Evolutionary conservation across 2,113 vertebrate genomes (phyloP).

Genomic region (Pantherophis guttatus): DNA sequence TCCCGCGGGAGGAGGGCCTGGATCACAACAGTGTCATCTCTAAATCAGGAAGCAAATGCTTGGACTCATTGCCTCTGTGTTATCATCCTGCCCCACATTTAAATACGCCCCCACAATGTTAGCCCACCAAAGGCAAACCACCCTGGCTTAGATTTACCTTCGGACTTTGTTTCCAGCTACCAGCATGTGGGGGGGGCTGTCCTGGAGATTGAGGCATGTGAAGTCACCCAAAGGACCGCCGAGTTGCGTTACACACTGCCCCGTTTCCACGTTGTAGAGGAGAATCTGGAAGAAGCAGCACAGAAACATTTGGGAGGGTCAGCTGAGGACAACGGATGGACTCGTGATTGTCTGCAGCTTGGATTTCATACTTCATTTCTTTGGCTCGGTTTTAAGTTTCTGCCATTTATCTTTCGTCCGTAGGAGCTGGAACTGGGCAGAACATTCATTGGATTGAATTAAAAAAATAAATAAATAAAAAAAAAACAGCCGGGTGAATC

Average conservation of each 20-base stretch:
- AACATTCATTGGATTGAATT: background rate
- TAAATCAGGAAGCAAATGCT: too few relatives aligned
- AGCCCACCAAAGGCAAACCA: too few relatives aligned
- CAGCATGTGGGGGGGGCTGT: conserved; percentile 81
- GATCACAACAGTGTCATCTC: too few relatives aligned
- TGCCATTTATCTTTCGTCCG: background rate
- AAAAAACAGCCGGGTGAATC: background rate
- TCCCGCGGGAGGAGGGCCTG: too few relatives aligned
- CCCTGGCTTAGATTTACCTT: conserved; percentile 71
- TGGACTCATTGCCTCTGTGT: too few relatives aligned
- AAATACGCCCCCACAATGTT: too few relatives aligned
- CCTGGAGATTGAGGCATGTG: conserved; percentile 84
- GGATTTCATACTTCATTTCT: background rate
- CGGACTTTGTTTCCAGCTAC: conserved; percentile 93
- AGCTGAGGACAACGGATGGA: background rate
- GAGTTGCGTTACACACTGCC: conserved; percentile 75
- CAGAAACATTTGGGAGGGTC: background rate
- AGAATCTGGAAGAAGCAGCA: conserved; percentile 78
- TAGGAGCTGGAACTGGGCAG: background rate
- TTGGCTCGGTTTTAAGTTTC: background rate
- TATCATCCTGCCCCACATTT: too few relatives aligned
- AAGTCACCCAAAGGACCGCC: conserved; percentile 87
- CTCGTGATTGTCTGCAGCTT: background rate
- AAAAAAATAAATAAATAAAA: background rate
- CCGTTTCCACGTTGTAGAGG: conserved; percentile 85